These are phyloP conservation scores for Globodera ellingtonae DNA, from an alignment of 1,140 invertebrate genomes.

Conservation along the genomic window DNA sequence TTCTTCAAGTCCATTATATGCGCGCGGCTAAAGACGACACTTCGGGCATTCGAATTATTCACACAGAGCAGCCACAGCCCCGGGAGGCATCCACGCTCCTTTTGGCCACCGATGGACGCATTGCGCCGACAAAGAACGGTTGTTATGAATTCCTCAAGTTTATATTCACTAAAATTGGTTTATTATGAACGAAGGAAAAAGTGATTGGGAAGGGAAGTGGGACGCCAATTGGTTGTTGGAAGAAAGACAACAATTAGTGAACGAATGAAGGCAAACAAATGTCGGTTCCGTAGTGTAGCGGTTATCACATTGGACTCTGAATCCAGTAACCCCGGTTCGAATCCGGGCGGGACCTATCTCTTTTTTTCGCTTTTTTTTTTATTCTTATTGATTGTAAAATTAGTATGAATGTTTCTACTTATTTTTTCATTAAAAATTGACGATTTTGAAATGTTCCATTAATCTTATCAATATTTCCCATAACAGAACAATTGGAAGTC, in stretches of 20 bases:
- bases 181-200: not conserved
- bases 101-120: slow-evolving; percentile 51
- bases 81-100: slow-evolving; percentile 58
- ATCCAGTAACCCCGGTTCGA: slow-evolving; percentile 26
- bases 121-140: slow-evolving; percentile 33
- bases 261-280: not conserved
- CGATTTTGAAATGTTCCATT: too few species aligned
- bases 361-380: not conserved
- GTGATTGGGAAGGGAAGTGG: not conserved
- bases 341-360: slow-evolving; percentile 18
- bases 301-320: slow-evolving; percentile 27
- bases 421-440: not conserved
- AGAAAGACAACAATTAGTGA: not conserved
- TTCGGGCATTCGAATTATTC: slow-evolving; percentile 52
- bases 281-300: slow-evolving; percentile 17
- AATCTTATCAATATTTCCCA: not conserved
- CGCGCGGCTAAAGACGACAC: slow-evolving; percentile 65
- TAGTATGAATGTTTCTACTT: not conserved
- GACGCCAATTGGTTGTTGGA: too few species aligned
- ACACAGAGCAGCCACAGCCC: slow-evolving; percentile 56
- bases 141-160: not conserved
- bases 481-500: slow-evolving; percentile 81
- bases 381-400: not conserved
- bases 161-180: not conserved
- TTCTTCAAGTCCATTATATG: slow-evolving; percentile 90